phyloP scores from a whole-genome alignment of 2,113 vertebrate genomes.

The Oplegnathus fasciatus region DNA sequence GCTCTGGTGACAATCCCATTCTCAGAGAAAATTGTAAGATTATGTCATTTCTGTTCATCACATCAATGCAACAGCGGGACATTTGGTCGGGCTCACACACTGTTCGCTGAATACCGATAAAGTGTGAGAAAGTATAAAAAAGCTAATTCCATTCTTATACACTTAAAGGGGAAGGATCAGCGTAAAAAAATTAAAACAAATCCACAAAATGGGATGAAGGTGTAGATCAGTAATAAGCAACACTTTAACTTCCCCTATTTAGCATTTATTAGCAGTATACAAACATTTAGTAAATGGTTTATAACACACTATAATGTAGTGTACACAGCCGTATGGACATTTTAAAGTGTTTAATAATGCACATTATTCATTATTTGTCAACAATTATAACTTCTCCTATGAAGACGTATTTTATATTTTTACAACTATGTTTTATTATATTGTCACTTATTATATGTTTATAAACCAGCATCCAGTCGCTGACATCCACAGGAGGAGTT shows the following conservation, averaged over 20 bases:
- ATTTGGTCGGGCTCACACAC: constrained; percentile 35
- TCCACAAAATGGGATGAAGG: background rate
- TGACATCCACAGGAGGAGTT: background rate
- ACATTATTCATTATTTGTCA: background rate
- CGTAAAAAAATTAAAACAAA: background rate
- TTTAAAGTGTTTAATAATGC: background rate
- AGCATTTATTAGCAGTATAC: background rate
- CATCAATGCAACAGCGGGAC: constrained; percentile 60
- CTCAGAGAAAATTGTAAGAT: constrained; percentile 44
- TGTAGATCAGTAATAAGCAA: background rate
- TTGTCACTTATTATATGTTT: background rate
- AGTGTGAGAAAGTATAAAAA: constrained; percentile 38
- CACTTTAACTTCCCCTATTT: background rate
- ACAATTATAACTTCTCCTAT: background rate
- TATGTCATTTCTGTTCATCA: constrained; percentile 38
- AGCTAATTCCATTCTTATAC: constrained; percentile 1
- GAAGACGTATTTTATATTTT: background rate
- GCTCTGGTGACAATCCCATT: constrained; percentile 53
- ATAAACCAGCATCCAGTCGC: background rate
- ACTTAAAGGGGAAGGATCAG: background rate
- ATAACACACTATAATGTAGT: background rate
- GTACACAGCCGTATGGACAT: background rate
- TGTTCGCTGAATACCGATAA: constrained; percentile 34
- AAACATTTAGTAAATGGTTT: background rate
- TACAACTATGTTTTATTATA: background rate